Base-by-base conservation (phyloP, 2,797 vertebrate species). In the Macroramphosus scolopax region DNA sequence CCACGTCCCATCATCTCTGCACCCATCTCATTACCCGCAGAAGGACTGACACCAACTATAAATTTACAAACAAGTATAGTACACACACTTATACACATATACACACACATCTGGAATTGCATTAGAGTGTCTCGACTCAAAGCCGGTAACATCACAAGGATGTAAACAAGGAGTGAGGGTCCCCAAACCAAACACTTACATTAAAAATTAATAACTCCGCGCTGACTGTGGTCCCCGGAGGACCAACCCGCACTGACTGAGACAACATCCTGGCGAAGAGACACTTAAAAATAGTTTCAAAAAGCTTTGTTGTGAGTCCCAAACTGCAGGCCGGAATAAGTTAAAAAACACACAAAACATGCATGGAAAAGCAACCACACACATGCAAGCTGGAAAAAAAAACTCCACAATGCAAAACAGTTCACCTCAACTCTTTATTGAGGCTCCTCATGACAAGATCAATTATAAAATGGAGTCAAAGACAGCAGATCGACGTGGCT, bases 341-440 rank as follows among this genome's bases (percentile, higher is more conserved):
- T n/a, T n/a, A 46, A 53, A 18, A 15, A 24, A 38, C 28, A 18
- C 17, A 48, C 24, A 43, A 47, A 41, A 55, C 24, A 59, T 28
- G 43, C 17, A 68, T 8, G 42, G 30, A 49, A 57, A 65, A 57
- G 36, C 22, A 72, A 45, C 14, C 12, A 18, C 17, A 41, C 33
- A 39, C 26, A 51, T 12, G 26, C 9, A 13, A 2, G 14, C 3
- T 6, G 28, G 17, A n/a, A 15, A 33, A 39, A 59, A 61, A 36
- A 9, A 54, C 28, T 31, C 25, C 11, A 66, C 33, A 47, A 60
- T 15, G 18, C 30, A 59, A 63, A 47, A 44, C 7, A 62, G 74
- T 85, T 81, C 56, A 64, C 77, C 83, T 81, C 80, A 80, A 64
- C 61, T 66, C 51, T 90, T 91, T 91, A 90, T 87, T 91, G 72